Evolutionary conservation across 2,888 invertebrate genomes (phyloP).

Genomic region (Dicyrtoma fusca): DNA sequence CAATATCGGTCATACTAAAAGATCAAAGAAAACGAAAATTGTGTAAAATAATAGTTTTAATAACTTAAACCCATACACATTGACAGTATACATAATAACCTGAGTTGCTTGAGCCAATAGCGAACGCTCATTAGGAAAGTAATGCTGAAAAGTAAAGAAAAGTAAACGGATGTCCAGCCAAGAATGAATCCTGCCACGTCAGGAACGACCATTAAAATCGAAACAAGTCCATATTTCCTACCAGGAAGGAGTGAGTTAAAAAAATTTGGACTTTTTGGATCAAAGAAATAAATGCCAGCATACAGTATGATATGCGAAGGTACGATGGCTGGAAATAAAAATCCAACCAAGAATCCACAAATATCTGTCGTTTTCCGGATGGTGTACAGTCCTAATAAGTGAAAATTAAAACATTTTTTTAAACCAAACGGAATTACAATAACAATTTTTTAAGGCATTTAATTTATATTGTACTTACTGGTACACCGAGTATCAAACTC

Average conservation of each 20-base stretch:
- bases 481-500: background rate
- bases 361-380: background rate
- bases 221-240: background rate
- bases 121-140: background rate
- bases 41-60: background rate
- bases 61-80: background rate
- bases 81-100: background rate
- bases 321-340: conserved; percentile 3
- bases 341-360: background rate
- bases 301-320: background rate
- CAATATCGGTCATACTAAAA: too few relatives aligned
- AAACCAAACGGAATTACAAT: too few relatives aligned
- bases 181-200: background rate
- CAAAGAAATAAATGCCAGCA: background rate
- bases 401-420: too few relatives aligned
- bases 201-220: background rate
- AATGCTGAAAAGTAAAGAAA: background rate
- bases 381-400: too few relatives aligned
- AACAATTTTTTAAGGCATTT: too few relatives aligned
- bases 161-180: background rate
- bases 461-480: background rate
- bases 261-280: conserved; percentile 15
- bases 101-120: background rate
- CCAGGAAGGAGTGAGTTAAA: background rate
- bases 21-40: too few relatives aligned